phyloP scores from a whole-genome alignment of 2,888 invertebrate genomes.

The Ischnus inquisitorius region DNA sequence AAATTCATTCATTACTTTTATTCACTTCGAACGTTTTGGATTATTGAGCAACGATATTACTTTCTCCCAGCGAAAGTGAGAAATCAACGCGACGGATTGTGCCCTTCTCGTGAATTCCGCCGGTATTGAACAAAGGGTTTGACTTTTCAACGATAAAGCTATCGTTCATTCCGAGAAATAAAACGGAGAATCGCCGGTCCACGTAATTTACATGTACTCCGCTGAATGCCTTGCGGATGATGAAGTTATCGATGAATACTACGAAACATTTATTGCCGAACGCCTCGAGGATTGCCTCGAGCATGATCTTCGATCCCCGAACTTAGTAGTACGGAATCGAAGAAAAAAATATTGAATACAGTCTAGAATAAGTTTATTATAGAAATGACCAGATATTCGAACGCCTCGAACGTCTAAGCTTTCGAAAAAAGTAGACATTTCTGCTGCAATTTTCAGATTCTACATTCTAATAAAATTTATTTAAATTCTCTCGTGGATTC shows the following conservation, averaged over 20 bases:
- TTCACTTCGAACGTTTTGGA: neutral
- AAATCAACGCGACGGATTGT: neutral
- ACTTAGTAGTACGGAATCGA: no score
- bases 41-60: neutral
- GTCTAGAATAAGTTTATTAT: no score
- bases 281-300: no score
- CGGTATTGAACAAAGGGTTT: neutral
- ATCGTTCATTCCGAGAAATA: neutral
- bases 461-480: no score
- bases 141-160: neutral
- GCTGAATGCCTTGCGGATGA: slow-evolving; percentile 25
- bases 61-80: neutral
- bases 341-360: no score
- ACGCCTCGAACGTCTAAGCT: neutral
- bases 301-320: no score
- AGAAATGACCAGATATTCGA: neutral
- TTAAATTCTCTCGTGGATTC: no score
- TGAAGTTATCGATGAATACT: neutral
- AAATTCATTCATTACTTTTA: neutral
- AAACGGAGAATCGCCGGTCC: neutral
- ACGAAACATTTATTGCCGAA: no score
- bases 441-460: no score
- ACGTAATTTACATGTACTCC: slow-evolving; percentile 3
- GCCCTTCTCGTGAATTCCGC: neutral
- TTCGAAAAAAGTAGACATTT: no score